Percentiles rank a stretch among this genome's conserved stretches.
These are phyloP conservation scores for Acridotheres tristis DNA, from an alignment of 2,797 vertebrate genomes.

Conservation along the genomic window DNA sequence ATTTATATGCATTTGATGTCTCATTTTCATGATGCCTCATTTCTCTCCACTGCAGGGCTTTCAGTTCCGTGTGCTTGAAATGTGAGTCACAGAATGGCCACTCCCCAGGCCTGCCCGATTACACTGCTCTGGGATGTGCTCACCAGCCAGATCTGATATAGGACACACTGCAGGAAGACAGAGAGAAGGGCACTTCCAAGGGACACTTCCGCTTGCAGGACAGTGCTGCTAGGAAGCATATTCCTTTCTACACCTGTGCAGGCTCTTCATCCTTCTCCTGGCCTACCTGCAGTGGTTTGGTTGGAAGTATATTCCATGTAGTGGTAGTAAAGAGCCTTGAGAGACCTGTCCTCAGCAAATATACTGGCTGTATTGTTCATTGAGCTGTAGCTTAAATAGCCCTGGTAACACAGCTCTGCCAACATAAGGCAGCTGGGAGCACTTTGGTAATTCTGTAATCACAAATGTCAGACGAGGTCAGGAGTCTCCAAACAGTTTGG, in stretches of 20 bases:
- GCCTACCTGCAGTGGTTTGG: neutral
- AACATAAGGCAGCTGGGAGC: neutral
- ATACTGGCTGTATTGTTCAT: neutral
- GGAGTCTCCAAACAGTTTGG: neutral
- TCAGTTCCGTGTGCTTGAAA: neutral
- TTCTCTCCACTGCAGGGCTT: neutral
- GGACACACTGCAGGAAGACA: neutral
- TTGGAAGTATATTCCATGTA: neutral
- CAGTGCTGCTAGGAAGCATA: neutral
- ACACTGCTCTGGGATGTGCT: neutral
- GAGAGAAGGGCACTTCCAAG: neutral
- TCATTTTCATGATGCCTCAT: conserved; percentile 11
- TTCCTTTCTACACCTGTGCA: neutral
- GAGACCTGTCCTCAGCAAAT: neutral
- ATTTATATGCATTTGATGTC: conserved; percentile 32
- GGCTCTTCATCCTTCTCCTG: neutral
- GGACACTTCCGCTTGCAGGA: neutral
- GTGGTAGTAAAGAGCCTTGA: neutral
- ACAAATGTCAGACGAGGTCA: neutral
- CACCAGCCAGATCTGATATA: neutral
- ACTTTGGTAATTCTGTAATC: neutral
- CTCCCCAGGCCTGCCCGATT: neutral
- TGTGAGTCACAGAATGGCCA: neutral
- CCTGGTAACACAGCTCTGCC: neutral
- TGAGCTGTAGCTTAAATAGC: neutral